These are phyloP conservation scores for Tetragonula carbonaria DNA, from an alignment of 2,888 invertebrate species.

Conservation along the genomic window DNA sequence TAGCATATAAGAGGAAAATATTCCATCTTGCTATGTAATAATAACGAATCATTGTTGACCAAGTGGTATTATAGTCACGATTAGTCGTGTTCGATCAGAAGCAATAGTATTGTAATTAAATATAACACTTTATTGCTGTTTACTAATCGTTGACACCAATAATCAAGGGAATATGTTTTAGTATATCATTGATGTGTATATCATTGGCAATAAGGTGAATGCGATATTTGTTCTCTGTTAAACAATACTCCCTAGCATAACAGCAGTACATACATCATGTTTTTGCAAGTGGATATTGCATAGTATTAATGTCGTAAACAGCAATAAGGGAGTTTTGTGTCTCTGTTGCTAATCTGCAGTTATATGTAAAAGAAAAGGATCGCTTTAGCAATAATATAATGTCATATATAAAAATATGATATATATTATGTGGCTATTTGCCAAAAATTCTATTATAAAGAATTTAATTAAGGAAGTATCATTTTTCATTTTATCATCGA, in stretches of 20 bases:
- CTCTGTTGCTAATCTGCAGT: constrained; percentile 31
- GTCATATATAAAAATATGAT: constrained; percentile 25
- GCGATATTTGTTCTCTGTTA: constrained; percentile 39
- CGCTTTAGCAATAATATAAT: constrained; percentile 57
- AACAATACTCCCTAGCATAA: constrained; percentile 60
- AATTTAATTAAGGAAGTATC: constrained; percentile 23
- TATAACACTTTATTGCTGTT: constrained; percentile 62
- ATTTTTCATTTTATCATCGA: constrained; percentile 23
- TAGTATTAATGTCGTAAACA: constrained; percentile 45
- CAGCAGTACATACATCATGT: constrained; percentile 25
- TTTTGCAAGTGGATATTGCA: constrained; percentile 43
- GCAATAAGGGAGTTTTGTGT: constrained; percentile 46
- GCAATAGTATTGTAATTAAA: constrained; percentile 58
- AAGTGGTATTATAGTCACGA: constrained; percentile 38
- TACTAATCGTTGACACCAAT: constrained; percentile 29
- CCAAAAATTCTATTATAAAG: constrained; percentile 35
- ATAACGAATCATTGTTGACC: constrained; percentile 44
- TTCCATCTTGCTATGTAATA: constrained; percentile 25
- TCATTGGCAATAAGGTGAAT: constrained; percentile 56
- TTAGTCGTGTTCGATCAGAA: constrained; percentile 44
- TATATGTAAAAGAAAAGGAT: constrained; percentile 27
- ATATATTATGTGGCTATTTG: constrained; percentile 26
- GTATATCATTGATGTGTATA: constrained; percentile 22
- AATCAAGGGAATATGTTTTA: constrained; percentile 9
- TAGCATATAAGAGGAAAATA: constrained; percentile 1